Conservation (phyloP, 2,797 vertebrate genomes). For the Muscicapa comitata region DNA sequence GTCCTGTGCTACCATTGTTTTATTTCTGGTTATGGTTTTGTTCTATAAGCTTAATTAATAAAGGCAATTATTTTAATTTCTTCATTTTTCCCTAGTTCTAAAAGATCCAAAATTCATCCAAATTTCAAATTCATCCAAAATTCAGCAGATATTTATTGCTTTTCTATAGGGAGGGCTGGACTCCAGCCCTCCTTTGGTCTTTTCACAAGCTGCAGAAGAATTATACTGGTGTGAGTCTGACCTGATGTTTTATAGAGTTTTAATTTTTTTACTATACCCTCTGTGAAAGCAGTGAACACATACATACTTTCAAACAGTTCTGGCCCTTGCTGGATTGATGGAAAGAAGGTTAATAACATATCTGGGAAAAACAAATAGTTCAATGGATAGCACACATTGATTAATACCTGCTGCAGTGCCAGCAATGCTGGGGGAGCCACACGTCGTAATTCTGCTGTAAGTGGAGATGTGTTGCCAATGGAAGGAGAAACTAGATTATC, state of each 20-base stretch:
- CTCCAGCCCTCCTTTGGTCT: neutral
- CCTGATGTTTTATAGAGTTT: neutral
- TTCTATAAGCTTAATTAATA: neutral
- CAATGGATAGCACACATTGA: neutral
- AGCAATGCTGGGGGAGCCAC: neutral
- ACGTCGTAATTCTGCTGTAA: neutral
- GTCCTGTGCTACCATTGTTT: neutral
- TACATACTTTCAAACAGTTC: neutral
- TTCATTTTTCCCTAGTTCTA: neutral
- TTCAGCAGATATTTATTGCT: neutral
- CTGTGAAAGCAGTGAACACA: neutral
- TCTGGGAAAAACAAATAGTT: constrained; percentile 40
- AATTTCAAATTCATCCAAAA: no score
- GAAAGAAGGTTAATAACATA: constrained; percentile 50
- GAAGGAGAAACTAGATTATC: neutral
- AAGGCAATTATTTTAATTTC: neutral
- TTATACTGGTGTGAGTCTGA: neutral
- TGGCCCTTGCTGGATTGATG: neutral
- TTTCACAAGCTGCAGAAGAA: neutral
- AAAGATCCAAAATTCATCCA: neutral
- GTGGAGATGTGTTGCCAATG: neutral
- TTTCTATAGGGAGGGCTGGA: neutral
- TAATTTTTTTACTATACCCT: constrained; percentile 4
- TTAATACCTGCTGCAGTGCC: constrained; percentile 1
- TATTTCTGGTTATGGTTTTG: neutral